These are phyloP conservation scores for Myotis pilosus DNA, from an alignment of 2,797 vertebrate genomes.

Conservation along the genomic window DNA sequence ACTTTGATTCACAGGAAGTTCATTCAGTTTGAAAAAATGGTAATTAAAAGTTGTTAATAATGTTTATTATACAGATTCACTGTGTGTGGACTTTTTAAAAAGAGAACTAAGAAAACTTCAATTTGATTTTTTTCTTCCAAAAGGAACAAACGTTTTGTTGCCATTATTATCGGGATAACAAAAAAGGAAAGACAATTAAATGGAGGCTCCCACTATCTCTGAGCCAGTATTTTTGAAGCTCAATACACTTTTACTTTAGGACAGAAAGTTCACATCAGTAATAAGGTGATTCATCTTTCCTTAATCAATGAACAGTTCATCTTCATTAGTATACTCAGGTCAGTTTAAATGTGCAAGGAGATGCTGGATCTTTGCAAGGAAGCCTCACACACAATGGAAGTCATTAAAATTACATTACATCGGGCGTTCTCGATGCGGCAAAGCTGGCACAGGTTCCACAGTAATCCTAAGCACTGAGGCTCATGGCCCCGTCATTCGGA, in stretches of 20 bases:
- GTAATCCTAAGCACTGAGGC: slow-evolving; percentile 41
- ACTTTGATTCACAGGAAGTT: neutral
- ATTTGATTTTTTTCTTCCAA: neutral
- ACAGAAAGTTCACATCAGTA: slow-evolving; percentile 56
- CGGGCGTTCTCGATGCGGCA: slow-evolving; percentile 56
- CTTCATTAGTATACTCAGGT: slow-evolving; percentile 65
- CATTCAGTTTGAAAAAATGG: neutral
- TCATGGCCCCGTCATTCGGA: slow-evolving; percentile 6
- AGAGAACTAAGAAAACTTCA: slow-evolving; percentile 10
- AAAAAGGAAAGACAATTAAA: slow-evolving; percentile 12
- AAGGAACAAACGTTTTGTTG: neutral
- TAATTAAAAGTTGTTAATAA: neutral
- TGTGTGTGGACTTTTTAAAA: neutral
- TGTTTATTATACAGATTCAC: neutral
- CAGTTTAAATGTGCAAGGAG: slow-evolving; percentile 63
- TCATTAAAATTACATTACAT: slow-evolving; percentile 71
- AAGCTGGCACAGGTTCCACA: slow-evolving; percentile 36
- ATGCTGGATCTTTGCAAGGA: slow-evolving; percentile 56
- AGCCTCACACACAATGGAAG: slow-evolving; percentile 62
- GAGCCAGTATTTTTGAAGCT: slow-evolving; percentile 46
- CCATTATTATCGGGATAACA: neutral
- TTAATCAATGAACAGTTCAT: slow-evolving; percentile 75
- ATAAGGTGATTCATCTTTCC: slow-evolving; percentile 65
- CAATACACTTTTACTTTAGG: slow-evolving; percentile 48
- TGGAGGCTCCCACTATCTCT: neutral